Base-by-base conservation (phyloP, 2,888 invertebrate genomes). In the Aspidapion aeneum region DNA sequence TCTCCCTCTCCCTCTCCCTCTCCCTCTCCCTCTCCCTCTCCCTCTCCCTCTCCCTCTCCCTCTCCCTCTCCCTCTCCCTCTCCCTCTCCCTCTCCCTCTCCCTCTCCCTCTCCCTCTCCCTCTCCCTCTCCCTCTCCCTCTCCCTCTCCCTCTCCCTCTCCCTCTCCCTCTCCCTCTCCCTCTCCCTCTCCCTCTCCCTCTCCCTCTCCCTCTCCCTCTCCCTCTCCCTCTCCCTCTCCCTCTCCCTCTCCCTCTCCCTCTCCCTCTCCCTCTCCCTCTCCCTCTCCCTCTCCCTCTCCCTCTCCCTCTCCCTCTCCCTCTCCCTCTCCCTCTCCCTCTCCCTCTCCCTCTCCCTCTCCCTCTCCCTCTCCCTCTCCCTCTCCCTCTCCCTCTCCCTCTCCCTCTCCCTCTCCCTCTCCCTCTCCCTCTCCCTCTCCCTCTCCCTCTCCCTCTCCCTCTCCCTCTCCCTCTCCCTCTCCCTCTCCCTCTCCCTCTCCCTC, bases 401-500 rank as follows among this genome's bases (percentile, higher is more conserved):
- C 17, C 54, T 54, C 18, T 54, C 54, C 17, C 54, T 54, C 18
- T 54, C 54, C 17, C 18, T 54, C 18, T 54, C 54, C 17, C 54
- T 54, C 18, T 54, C 54, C 17, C 16, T 54, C 18, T 54, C 54
- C 17, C 54, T 54, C 18, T 54, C 54, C 17, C 54, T 54, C 18
- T 54, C 54, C 17, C 54, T 54, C 18, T 54, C 54, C 17, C 54
- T 54, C 18, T 54, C 54, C 17, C 54, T 54, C 18, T 54, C 54
- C 17, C 18, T 17, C 12, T 54, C 18, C 17, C 18, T 17, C 54
- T 54, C 54, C 17, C 54, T 54, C 54, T 54, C 54, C 17, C 54
- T 54, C 54, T 54, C 54, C 17, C 54, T 54, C 54, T 54, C 54
- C 17, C 54, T 54, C 54, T 54, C 54, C 17, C 54, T 54, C 54